Evolutionary conservation across 2,113 vertebrate genomes (phyloP).

Genomic region (Crotalus horridus): DNA sequence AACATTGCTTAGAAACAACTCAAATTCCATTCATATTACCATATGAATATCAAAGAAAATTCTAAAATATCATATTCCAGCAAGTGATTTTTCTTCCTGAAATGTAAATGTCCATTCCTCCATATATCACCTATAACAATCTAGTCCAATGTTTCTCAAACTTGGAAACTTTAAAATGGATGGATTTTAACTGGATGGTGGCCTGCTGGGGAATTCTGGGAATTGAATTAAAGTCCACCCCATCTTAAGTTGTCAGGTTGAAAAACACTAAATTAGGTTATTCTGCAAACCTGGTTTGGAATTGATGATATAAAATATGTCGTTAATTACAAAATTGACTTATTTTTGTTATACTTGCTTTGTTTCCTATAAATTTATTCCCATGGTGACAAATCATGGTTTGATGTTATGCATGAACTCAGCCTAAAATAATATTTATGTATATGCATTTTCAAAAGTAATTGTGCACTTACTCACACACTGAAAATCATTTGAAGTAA

Average conservation of each 20-base stretch:
- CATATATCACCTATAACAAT: not conserved
- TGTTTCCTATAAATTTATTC: not conserved
- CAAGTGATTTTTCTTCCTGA: not conserved
- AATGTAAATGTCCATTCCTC: not conserved
- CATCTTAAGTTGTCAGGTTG: not conserved
- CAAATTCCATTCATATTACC: not conserved
- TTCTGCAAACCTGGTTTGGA: not conserved
- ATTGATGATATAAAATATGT: not conserved
- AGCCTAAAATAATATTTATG: not conserved
- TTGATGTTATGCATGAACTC: not conserved
- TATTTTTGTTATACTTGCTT: not conserved
- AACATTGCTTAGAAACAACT: not conserved
- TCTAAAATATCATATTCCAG: not conserved
- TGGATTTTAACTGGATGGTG: not conserved
- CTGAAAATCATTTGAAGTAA: not conserved
- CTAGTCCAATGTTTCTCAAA: not conserved
- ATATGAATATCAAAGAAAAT: not conserved
- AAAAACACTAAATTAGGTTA: not conserved
- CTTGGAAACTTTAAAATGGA: not conserved
- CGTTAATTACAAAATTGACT: not conserved
- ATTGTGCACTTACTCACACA: not conserved
- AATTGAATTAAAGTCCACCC: not conserved
- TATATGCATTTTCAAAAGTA: not conserved
- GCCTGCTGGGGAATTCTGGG: not conserved
- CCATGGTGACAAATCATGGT: not conserved